Evolutionary conservation across 2,888 invertebrate species (phyloP), one percentile per base, ranked within the genome.

Genomic region (Parasteatoda lunata): DNA sequence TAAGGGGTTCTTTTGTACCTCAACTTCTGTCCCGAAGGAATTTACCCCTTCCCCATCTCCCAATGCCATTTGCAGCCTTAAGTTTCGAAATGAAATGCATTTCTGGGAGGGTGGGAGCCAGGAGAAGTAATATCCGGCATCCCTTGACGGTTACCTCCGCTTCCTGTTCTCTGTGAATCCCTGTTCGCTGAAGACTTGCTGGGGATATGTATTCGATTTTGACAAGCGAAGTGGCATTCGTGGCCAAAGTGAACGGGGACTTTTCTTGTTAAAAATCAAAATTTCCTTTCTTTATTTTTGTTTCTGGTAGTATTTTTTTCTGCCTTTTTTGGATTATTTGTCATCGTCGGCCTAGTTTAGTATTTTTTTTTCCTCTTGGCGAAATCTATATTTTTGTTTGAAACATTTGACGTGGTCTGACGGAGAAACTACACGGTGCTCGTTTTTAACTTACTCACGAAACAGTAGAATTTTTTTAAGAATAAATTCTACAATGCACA

Each of bases 31-130:
- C 75, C 78, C 51, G 30, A 13, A 84, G 75, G 69, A 84, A 79
- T 84, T 79, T 75, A 64, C 47, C 65, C 78, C 69, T 75, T 64
- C 52, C 15, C 9, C 66, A 30, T n/a, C 66, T 68, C 59, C 13
- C 49, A 47, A 15, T 75, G 66, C 77, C 47, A 75, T 79, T 70
- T 64, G 79, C 54, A 65, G 30, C 69, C 75, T 73, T 79, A 84
- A 84, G 75, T 84, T 78, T 45, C 78, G 84, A 79, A 84, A 84
- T 84, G 79, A 84, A 84, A 84, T 79, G 70, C 79, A 75, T 79
- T 79, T 69, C 65, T 30, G n/a, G 30, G 66, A 70, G 79, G 73
- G 73, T 30, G 30, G 30, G 70, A 51, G 69, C 73, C 73, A 75
- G 65, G 72, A 64, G 68, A 79, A 75, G 84, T 75, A 84, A 84